phyloP scores from a whole-genome alignment of 2,888 invertebrate species.

The Branchellion lobata region DNA sequence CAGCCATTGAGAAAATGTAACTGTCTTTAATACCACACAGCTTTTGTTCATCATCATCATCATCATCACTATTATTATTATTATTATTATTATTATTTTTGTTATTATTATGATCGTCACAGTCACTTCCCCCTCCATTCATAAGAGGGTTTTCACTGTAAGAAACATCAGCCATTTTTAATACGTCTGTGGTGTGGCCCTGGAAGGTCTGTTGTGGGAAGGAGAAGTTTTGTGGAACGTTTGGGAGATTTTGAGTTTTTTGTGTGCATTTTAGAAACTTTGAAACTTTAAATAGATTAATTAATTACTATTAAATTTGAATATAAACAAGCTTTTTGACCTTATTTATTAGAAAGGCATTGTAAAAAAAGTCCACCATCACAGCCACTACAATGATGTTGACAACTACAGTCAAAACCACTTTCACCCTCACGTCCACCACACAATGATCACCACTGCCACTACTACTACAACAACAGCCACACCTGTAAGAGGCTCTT shows the following conservation, averaged over 20 bases:
- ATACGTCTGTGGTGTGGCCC: conserved; percentile 60
- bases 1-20: conserved; percentile 59
- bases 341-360: conserved; percentile 4
- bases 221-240: too few relatives aligned
- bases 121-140: neutral
- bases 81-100: neutral
- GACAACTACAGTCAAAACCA: neutral
- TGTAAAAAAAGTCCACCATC: neutral
- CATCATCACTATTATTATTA: neutral
- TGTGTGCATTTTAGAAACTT: too few relatives aligned
- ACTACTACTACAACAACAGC: neutral
- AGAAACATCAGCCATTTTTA: conserved; percentile 54
- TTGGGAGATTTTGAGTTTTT: too few relatives aligned
- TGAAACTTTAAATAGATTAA: too few relatives aligned
- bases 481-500: conserved; percentile 67
- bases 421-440: too few relatives aligned
- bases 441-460: too few relatives aligned
- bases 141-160: neutral
- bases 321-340: too few relatives aligned
- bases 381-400: neutral
- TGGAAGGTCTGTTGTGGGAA: conserved; percentile 57
- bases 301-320: too few relatives aligned
- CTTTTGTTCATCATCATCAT: conserved; percentile 3
- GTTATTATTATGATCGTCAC: neutral
- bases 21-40: conserved; percentile 39